phyloP scores from a whole-genome alignment of 2,888 invertebrate genomes.

The Acronicta aceris region DNA sequence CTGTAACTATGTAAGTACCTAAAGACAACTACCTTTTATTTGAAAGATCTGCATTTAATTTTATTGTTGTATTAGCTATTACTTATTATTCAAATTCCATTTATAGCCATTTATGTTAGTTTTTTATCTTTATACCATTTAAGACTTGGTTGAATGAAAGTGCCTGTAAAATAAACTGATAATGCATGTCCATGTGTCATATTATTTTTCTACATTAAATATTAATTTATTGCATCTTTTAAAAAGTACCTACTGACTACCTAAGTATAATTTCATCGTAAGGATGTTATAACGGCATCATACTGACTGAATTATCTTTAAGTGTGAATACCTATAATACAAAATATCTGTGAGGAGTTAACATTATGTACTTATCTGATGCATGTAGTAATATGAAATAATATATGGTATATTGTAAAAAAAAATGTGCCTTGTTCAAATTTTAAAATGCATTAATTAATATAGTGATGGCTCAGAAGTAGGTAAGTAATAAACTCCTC shows the following conservation, averaged over 20 bases:
- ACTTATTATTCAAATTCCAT: constrained; percentile 6
- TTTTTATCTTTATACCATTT: constrained; percentile 9
- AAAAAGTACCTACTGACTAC: constrained; percentile 19
- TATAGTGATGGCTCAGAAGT: constrained; percentile 22
- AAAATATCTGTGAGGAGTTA: constrained; percentile 73
- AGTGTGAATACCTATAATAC: constrained; percentile 66
- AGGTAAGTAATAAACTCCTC: constrained; percentile 71
- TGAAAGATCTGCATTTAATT: constrained; percentile 40
- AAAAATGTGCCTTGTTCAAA: constrained; percentile 78
- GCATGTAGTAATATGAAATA: constrained; percentile 45
- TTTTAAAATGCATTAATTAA: constrained; percentile 40
- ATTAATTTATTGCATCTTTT: constrained; percentile 21
- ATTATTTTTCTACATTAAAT: constrained; percentile 14
- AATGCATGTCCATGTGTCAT: constrained; percentile 42
- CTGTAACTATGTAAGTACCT: constrained; percentile 12
- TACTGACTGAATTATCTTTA: constrained; percentile 76
- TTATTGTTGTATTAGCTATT: constrained; percentile 49
- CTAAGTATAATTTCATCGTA: constrained; percentile 49
- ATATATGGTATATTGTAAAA: constrained; percentile 45
- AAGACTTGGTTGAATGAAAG: constrained; percentile 17
- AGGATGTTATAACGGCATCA: constrained; percentile 73
- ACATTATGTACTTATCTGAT: constrained; percentile 33
- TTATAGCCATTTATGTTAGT: constrained; percentile 18
- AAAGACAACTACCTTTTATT: constrained; percentile 35
- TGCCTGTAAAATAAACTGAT: not conserved